phyloP scores from a whole-genome alignment of 2,113 vertebrate genomes.

The Eulemur rufifrons region DNA sequence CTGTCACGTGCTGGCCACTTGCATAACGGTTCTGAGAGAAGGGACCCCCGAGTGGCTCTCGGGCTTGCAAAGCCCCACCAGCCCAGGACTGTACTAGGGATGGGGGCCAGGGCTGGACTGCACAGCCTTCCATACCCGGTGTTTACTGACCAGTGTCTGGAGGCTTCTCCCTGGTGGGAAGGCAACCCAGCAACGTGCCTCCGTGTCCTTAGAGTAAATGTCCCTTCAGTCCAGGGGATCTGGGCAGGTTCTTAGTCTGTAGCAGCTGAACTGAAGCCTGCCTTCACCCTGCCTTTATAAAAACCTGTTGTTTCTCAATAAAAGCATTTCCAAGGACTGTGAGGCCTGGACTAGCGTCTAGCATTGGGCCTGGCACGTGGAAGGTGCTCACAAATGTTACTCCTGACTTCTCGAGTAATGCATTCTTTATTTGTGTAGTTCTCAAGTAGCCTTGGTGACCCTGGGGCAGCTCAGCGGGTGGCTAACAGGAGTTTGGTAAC shows the following conservation, averaged over 20 bases:
- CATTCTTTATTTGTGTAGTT: neutral
- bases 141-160: neutral
- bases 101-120: neutral
- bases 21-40: neutral
- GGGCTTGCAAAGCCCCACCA: neutral
- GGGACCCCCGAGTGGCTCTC: neutral
- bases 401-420: neutral
- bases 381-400: neutral
- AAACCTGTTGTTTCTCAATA: neutral
- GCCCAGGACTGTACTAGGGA: neutral
- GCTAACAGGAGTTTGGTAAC: neutral
- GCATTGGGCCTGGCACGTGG: too few species aligned
- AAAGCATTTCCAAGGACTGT: neutral
- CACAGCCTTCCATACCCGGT: neutral
- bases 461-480: neutral
- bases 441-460: neutral
- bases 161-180: neutral
- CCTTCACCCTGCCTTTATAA: neutral
- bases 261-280: neutral
- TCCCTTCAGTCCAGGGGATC: neutral
- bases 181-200: neutral
- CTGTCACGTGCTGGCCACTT: neutral
- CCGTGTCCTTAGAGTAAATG: neutral
- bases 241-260: neutral
- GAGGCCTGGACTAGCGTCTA: neutral